phyloP scores from a whole-genome alignment of 1,140 invertebrate genomes.

The Acyrthosiphon pisum region DNA sequence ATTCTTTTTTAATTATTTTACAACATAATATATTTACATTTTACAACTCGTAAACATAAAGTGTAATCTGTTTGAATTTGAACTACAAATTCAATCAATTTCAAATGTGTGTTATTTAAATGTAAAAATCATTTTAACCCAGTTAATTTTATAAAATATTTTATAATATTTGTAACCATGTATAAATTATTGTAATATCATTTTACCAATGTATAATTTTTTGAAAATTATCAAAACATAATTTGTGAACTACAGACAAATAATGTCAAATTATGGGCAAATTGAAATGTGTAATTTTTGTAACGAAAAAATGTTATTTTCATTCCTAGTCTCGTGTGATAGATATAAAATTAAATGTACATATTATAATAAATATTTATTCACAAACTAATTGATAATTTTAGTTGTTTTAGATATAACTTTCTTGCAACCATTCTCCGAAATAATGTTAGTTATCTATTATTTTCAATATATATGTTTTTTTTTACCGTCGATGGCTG shows the following conservation, averaged over 20 bases:
- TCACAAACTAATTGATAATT: constrained; percentile 13
- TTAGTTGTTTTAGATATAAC: constrained; percentile 34
- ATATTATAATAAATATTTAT: constrained; percentile 45
- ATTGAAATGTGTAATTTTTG: constrained; percentile 33
- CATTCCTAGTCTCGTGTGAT: constrained; percentile 53
- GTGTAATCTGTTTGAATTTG: neutral
- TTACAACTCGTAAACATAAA: neutral
- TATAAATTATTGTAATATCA: constrained; percentile 15
- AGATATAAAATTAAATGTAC: constrained; percentile 1
- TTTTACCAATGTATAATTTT: constrained; percentile 2
- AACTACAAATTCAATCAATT: neutral
- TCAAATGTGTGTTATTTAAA: neutral
- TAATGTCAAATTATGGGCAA: neutral
- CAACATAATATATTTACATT: neutral
- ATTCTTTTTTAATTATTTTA: neutral
- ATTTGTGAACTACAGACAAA: neutral
- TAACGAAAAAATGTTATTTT: constrained; percentile 38
- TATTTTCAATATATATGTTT: neutral
- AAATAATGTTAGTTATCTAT: constrained; percentile 24
- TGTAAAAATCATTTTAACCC: neutral
- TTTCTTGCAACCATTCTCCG: constrained; percentile 44
- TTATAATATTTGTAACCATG: neutral
- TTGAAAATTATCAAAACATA: constrained; percentile 16
- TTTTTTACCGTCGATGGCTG: neutral
- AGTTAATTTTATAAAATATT: constrained; percentile 32